Conservation (phyloP, 1,140 invertebrate genomes). For the Cephus cinctus region DNA sequence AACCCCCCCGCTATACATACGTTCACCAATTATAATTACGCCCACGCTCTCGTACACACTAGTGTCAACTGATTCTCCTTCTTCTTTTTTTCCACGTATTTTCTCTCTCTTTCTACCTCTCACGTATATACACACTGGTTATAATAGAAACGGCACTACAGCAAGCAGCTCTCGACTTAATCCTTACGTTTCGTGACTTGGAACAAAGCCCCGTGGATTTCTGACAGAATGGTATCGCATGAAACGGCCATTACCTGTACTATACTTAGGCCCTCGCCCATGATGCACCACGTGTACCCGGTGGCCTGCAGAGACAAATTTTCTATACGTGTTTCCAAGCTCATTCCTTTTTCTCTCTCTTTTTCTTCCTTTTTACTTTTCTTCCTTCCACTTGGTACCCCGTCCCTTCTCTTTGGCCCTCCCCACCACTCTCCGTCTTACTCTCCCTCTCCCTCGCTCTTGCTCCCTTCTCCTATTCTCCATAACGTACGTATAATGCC, state of each 20-base stretch:
- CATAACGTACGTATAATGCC: too few species aligned
- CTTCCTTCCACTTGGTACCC: slow-evolving; percentile 15
- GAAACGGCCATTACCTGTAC: slow-evolving; percentile 52
- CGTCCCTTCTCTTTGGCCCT: slow-evolving; percentile 22
- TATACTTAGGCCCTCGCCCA: slow-evolving; percentile 35
- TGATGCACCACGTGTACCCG: slow-evolving; percentile 29
- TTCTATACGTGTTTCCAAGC: slow-evolving; percentile 6
- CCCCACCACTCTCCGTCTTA: too few species aligned
- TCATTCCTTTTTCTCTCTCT: slow-evolving; percentile 16
- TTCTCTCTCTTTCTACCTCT: slow-evolving; percentile 3
- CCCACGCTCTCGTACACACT: slow-evolving; percentile 17
- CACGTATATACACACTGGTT: slow-evolving; percentile 5
- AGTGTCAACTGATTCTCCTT: slow-evolving; percentile 16
- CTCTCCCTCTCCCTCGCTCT: too few species aligned
- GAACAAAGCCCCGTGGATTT: slow-evolving; percentile 56
- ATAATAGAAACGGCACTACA: slow-evolving; percentile 2
- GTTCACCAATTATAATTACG: too few species aligned
- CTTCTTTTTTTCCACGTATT: too few species aligned
- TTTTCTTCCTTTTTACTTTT: slow-evolving; percentile 9
- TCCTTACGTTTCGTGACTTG: slow-evolving; percentile 55
- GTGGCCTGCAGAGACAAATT: slow-evolving; percentile 24
- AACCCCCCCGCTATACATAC: too few species aligned
- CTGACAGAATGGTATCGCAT: slow-evolving; percentile 54
- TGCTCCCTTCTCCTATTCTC: too few species aligned
- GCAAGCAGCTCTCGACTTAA: slow-evolving; percentile 45